phyloP scores from a whole-genome alignment of 53 echinoderm and acorn worm species.

The Pentamera pediparva region DNA sequence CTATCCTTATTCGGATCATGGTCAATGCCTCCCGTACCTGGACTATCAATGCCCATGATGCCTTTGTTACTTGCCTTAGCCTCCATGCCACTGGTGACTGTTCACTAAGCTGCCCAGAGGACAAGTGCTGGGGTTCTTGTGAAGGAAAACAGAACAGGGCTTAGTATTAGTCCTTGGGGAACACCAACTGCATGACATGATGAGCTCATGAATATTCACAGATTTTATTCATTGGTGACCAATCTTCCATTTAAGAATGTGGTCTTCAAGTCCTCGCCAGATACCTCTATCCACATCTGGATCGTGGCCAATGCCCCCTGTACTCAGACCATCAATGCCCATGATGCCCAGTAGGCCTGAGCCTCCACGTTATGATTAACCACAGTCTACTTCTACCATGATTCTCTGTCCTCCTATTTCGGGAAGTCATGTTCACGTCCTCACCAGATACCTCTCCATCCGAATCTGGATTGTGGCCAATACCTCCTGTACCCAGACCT shows the following conservation, averaged over 20 bases:
- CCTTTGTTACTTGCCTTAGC: conserved; percentile 92
- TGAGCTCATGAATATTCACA: too few relatives aligned
- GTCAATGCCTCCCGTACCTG: conserved; percentile 91
- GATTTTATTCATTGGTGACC: too few relatives aligned
- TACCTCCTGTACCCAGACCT: conserved; percentile 86
- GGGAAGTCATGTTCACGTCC: conserved; percentile 93
- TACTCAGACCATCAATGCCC: conserved; percentile 82
- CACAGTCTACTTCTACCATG: too few relatives aligned
- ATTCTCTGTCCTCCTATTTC: too few relatives aligned
- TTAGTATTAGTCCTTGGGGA: too few relatives aligned
- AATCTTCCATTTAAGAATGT: too few relatives aligned
- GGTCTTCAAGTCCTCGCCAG: conserved; percentile 86
- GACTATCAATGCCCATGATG: conserved; percentile 93
- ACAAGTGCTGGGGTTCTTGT: conserved; percentile 98
- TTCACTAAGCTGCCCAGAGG: conserved; percentile 93
- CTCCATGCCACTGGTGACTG: conserved; percentile 97
- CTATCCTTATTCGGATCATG: conserved; percentile 88
- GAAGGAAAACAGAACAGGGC: too few relatives aligned
- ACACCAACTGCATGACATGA: too few relatives aligned
- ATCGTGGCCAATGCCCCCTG: conserved; percentile 74
- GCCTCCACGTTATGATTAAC: too few relatives aligned
- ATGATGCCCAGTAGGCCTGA: conserved; percentile 78
- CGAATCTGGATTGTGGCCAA: conserved; percentile 94
- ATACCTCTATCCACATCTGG: conserved; percentile 91
- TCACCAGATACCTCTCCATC: conserved; percentile 90